Percentiles rank a stretch among this genome's conserved stretches.
Evolutionary conservation across 2,113 vertebrate species (phyloP).

Genomic region (Trogon melanurus): DNA sequence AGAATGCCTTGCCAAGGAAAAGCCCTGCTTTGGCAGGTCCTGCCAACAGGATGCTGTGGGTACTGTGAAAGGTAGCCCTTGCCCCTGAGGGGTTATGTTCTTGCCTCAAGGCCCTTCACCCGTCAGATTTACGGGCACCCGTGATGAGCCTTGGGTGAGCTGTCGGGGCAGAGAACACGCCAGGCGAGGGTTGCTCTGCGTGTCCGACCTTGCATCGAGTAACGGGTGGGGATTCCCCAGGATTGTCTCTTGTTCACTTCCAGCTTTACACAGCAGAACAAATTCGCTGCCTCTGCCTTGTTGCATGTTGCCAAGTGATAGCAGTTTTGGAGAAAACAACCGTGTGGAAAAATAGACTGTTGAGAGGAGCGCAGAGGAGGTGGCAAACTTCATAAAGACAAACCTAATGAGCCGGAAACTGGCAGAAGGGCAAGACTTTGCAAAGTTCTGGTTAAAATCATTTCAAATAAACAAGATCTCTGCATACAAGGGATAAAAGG

Average conservation of each 20-base stretch:
- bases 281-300: not conserved
- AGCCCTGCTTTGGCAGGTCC: not conserved
- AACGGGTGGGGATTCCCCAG: not conserved
- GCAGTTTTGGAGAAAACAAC: not conserved
- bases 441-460: not conserved
- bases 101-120: not conserved
- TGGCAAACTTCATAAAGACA: not conserved
- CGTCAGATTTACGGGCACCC: rapidly evolving
- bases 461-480: not conserved
- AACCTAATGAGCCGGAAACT: not conserved
- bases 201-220: rapidly evolving
- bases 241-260: not conserved
- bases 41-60: not conserved
- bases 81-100: not conserved
- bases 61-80: no score
- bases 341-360: rapidly evolving
- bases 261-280: not conserved
- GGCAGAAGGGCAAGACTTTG: not conserved
- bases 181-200: rapidly evolving
- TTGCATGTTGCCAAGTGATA: not conserved
- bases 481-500: not conserved
- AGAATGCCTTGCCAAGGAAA: not conserved
- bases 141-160: not conserved
- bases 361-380: not conserved
- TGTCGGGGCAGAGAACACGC: not conserved